phyloP scores from a whole-genome alignment of 2,797 vertebrate genomes.

The Orestias chungarensis region DNA sequence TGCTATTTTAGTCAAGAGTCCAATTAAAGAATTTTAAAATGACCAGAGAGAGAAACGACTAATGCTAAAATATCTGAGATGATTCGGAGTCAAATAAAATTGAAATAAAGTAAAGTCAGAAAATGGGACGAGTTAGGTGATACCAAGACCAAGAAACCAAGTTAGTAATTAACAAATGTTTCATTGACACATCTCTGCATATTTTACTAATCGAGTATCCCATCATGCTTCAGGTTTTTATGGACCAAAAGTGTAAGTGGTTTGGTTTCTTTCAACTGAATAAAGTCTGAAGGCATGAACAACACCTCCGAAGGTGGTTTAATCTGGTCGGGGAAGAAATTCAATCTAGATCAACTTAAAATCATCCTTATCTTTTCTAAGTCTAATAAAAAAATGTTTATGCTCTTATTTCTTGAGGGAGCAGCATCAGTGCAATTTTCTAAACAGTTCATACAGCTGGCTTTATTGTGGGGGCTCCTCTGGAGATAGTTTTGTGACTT shows the following conservation, averaged over 20 bases:
- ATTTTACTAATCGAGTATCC: neutral
- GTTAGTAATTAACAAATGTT: neutral
- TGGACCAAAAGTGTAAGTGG: neutral
- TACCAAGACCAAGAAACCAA: neutral
- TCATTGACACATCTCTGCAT: neutral
- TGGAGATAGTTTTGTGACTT: neutral
- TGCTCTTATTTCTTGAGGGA: neutral
- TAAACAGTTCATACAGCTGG: neutral
- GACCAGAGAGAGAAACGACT: neutral
- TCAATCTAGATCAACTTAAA: no score
- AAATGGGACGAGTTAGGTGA: neutral
- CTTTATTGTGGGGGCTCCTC: neutral
- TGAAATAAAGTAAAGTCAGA: neutral
- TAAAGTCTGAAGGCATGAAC: neutral
- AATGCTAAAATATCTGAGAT: neutral
- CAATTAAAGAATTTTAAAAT: conserved; percentile 1
- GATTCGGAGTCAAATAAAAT: neutral
- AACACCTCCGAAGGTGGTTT: neutral
- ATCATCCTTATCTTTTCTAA: neutral
- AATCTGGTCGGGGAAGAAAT: no score
- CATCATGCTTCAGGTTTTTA: neutral
- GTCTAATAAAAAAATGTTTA: neutral
- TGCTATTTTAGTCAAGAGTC: neutral
- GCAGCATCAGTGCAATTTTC: neutral
- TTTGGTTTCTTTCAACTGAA: neutral